phyloP scores from a whole-genome alignment of 2,888 invertebrate genomes.

The Panorpa germanica region DNA sequence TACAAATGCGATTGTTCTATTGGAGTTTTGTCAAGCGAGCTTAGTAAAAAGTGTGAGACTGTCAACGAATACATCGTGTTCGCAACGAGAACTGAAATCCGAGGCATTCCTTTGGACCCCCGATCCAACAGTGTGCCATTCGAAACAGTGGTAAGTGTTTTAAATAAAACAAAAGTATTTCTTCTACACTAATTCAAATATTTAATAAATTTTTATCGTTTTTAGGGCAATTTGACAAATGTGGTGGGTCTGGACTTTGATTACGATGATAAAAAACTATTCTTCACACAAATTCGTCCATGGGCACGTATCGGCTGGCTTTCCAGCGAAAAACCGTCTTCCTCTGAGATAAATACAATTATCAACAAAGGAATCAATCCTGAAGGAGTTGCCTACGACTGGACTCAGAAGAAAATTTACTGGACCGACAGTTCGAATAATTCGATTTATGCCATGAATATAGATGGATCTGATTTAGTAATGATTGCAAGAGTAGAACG shows the following conservation, averaged over 20 bases:
- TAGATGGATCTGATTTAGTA: constrained; percentile 69
- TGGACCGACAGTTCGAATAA: constrained; percentile 95
- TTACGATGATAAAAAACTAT: constrained; percentile 65
- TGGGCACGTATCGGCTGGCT: constrained; percentile 78
- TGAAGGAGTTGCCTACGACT: constrained; percentile 89
- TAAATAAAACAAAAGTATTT: too few species aligned
- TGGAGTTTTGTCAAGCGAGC: constrained; percentile 48
- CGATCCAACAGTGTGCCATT: constrained; percentile 67
- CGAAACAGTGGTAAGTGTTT: constrained; percentile 60
- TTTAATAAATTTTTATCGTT: too few species aligned
- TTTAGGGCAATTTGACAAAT: constrained; percentile 73
- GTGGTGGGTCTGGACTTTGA: constrained; percentile 95
- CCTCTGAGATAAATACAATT: constrained; percentile 41
- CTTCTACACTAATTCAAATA: too few species aligned
- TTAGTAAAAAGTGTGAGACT: constrained; percentile 55
- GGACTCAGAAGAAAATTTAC: constrained; percentile 94
- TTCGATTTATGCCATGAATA: constrained; percentile 86
- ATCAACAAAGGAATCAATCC: constrained; percentile 71
- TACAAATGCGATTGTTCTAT: constrained; percentile 84
- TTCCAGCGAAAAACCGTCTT: constrained; percentile 47
- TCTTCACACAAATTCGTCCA: constrained; percentile 87
- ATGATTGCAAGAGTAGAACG: constrained; percentile 88
- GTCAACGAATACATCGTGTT: constrained; percentile 84
- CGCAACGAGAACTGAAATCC: constrained; percentile 83
- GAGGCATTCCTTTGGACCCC: constrained; percentile 78